phyloP scores from a whole-genome alignment of 1,140 invertebrate species.

The Matsumurasca onukii region DNA sequence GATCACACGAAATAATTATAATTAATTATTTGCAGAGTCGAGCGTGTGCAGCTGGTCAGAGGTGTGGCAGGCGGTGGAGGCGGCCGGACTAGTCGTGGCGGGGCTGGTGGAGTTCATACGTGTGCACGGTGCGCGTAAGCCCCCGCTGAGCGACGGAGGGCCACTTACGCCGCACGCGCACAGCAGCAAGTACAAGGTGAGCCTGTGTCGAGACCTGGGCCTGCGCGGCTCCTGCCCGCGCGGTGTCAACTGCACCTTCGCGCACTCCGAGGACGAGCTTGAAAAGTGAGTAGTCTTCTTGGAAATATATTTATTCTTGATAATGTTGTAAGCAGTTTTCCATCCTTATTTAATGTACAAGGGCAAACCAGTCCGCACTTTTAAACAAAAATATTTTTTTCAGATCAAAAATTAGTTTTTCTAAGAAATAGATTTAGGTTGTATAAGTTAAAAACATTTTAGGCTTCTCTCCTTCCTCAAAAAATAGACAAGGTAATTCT shows the following conservation, averaged over 20 bases:
- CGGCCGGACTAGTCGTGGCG: slow-evolving; percentile 77
- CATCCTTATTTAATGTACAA: no score
- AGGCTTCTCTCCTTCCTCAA: no score
- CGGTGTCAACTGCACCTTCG: slow-evolving; percentile 86
- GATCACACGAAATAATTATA: no score
- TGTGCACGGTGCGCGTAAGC: slow-evolving; percentile 68
- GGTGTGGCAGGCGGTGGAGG: slow-evolving; percentile 73
- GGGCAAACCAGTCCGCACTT: no score
- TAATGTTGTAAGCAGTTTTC: no score
- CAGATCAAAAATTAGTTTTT: no score
- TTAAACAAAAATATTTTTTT: no score
- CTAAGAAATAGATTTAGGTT: no score
- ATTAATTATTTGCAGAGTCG: slow-evolving; percentile 64
- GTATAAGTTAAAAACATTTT: no score
- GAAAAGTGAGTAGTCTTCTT: slow-evolving; percentile 71
- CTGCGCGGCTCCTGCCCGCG: slow-evolving; percentile 78
- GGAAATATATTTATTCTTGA: no score
- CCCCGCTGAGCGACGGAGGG: slow-evolving; percentile 46
- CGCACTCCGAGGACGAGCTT: slow-evolving; percentile 87
- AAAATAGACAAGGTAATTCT: no score
- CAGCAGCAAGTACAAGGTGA: slow-evolving; percentile 80
- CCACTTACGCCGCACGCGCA: slow-evolving; percentile 45
- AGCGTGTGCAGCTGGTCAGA: slow-evolving; percentile 66
- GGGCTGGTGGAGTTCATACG: slow-evolving; percentile 84
- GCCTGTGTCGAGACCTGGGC: slow-evolving; percentile 84